phyloP scores from a whole-genome alignment of 2,113 vertebrate genomes.

The Fulmarus glacialis region DNA sequence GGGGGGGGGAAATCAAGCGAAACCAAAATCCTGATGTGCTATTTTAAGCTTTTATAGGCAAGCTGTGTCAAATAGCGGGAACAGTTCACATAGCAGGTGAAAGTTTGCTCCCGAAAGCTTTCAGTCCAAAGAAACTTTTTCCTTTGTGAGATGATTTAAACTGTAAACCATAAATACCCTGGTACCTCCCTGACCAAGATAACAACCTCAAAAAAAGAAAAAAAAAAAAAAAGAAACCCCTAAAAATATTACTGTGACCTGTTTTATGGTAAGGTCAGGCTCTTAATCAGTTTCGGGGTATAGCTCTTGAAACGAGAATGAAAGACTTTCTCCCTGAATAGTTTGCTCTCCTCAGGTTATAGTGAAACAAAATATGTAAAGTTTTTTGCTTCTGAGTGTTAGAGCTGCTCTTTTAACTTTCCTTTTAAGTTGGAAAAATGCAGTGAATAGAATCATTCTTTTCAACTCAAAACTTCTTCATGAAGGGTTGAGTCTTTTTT shows the following conservation, averaged over 20 bases:
- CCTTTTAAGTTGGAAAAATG: constrained; percentile 77
- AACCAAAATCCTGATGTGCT: constrained; percentile 3
- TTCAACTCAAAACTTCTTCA: constrained; percentile 78
- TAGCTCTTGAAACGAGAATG: constrained; percentile 74
- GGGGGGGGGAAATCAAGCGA: neutral
- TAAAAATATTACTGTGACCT: constrained; percentile 60
- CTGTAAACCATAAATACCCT: constrained; percentile 62
- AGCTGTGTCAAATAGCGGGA: constrained; percentile 34
- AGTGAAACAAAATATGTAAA: constrained; percentile 79
- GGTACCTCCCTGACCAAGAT: constrained; percentile 52
- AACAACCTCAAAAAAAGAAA: constrained; percentile 14
- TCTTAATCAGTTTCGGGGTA: constrained; percentile 74
- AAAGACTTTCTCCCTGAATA: constrained; percentile 74
- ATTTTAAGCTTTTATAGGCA: constrained; percentile 37
- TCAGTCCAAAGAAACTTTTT: constrained; percentile 58
- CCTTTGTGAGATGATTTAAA: constrained; percentile 59
- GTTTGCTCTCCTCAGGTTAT: constrained; percentile 73
- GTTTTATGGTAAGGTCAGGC: constrained; percentile 63
- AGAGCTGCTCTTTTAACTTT: constrained; percentile 76
- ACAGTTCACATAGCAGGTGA: constrained; percentile 48
- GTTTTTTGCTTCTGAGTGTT: constrained; percentile 74
- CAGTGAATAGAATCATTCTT: constrained; percentile 78
- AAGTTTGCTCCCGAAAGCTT: constrained; percentile 57
- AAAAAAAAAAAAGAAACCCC: neutral
- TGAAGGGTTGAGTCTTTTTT: constrained; percentile 67